A percentile compares a stretch with the other conserved stretches of the same genome.
Conservation (phyloP, 2,113 vertebrate species). For the Cheirogaleus medius region DNA sequence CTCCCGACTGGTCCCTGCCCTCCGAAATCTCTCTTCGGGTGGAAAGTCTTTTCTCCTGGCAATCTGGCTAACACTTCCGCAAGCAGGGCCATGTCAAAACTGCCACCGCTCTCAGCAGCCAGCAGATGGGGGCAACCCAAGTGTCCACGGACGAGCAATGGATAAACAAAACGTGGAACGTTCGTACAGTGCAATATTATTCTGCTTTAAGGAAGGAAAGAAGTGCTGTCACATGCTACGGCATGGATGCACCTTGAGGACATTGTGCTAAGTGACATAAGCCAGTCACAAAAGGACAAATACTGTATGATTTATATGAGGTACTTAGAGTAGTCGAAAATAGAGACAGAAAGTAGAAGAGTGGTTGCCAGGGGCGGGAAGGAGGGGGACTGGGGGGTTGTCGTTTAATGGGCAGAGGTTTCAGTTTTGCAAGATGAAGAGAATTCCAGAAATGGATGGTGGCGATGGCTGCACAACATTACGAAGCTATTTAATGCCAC, state of each 20-base stretch:
- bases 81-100: background rate
- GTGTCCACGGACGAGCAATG: accelerated
- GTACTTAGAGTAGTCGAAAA: background rate
- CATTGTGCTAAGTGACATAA: background rate
- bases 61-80: background rate
- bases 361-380: background rate
- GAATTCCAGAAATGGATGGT: background rate
- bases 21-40: background rate
- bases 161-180: background rate
- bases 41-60: background rate
- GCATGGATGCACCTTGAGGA: background rate
- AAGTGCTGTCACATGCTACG: background rate
- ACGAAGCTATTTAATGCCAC: background rate
- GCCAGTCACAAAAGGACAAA: background rate
- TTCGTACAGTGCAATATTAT: accelerated
- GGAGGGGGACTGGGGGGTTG: no score
- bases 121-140: background rate
- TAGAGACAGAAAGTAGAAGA: background rate
- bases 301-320: background rate
- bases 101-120: background rate
- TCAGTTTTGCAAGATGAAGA: background rate
- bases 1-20: no score
- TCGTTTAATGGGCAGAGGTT: background rate
- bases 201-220: background rate
- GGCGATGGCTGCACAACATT: accelerated